Conservation (phyloP, 37 sponge, comb jelly and placozoan species). For the Agelas oroides region DNA sequence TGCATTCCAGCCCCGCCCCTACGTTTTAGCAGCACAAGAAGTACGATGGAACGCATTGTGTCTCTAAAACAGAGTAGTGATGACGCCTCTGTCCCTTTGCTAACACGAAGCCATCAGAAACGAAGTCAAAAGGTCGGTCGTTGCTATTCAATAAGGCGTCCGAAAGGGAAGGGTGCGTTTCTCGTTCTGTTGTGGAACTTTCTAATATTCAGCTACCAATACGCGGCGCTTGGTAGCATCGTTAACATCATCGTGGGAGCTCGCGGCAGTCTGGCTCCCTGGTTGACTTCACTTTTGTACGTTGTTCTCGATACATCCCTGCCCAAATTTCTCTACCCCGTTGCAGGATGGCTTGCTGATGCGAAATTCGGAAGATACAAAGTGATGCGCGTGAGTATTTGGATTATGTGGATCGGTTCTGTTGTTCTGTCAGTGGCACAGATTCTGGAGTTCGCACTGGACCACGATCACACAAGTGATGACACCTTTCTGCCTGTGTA, state of each 20-base stretch:
- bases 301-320: not conserved
- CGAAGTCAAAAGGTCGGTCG: too few species aligned
- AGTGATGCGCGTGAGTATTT: conserved; percentile 44
- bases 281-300: not conserved
- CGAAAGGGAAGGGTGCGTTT: conserved; percentile 3
- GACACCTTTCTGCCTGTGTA: not conserved
- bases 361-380: conserved; percentile 48
- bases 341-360: conserved; percentile 73
- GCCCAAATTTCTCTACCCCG: conserved; percentile 35
- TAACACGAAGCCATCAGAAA: too few species aligned
- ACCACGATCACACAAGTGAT: not conserved
- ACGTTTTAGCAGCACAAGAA: too few species aligned
- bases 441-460: not conserved
- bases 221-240: not conserved
- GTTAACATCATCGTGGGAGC: not conserved
- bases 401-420: conserved; percentile 40
- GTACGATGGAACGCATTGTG: too few species aligned
- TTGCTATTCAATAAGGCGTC: not conserved
- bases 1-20: too few species aligned
- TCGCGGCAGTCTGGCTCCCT: conserved; percentile 2
- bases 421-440: not conserved
- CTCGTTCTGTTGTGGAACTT: conserved; percentile 48
- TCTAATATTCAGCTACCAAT: conserved; percentile 57
- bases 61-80: too few species aligned
- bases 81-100: too few species aligned